Evolutionary conservation across 2,888 invertebrate genomes (phyloP).

Genomic region (Druceiella hillmani): DNA sequence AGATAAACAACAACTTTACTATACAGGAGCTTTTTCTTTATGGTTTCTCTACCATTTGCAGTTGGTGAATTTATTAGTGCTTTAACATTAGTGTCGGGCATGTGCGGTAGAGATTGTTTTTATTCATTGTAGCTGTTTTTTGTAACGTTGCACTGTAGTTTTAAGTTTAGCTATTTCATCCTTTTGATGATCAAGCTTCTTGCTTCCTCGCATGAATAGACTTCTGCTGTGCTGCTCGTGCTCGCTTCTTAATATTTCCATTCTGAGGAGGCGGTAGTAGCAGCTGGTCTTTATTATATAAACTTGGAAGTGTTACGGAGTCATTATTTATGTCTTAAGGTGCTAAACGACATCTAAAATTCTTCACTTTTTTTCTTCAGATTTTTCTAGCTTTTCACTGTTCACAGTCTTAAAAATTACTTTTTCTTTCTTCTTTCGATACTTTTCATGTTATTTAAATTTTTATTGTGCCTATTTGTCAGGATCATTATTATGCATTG

Average conservation of each 20-base stretch:
- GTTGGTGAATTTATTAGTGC: conserved; percentile 10
- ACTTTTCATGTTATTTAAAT: too few relatives aligned
- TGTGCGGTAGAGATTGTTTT: conserved; percentile 13
- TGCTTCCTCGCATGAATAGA: conserved; percentile 8
- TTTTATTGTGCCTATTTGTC: background rate
- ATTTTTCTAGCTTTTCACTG: conserved; percentile 16
- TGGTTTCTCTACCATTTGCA: conserved; percentile 13
- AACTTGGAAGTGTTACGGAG: too few relatives aligned
- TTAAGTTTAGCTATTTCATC: conserved; percentile 14
- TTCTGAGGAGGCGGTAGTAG: conserved; percentile 13
- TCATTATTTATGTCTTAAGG: conserved; percentile 14
- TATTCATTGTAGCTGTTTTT: conserved; percentile 10
- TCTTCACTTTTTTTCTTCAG: conserved; percentile 20
- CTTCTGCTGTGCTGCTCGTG: conserved; percentile 13
- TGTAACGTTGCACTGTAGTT: conserved; percentile 13
- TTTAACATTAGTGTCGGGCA: conserved; percentile 13
- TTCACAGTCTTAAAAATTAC: conserved; percentile 20
- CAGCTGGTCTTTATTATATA: too few relatives aligned
- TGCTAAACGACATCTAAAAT: too few relatives aligned
- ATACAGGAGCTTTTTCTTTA: conserved; percentile 15
- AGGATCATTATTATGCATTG: conserved; percentile 6
- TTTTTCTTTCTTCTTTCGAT: conserved; percentile 1
- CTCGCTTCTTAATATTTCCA: conserved; percentile 12
- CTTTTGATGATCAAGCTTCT: conserved; percentile 14
- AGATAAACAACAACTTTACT: conserved; percentile 15